phyloP scores from a whole-genome alignment of 2,797 vertebrate species.

The Brachymystax lenok region DNA sequence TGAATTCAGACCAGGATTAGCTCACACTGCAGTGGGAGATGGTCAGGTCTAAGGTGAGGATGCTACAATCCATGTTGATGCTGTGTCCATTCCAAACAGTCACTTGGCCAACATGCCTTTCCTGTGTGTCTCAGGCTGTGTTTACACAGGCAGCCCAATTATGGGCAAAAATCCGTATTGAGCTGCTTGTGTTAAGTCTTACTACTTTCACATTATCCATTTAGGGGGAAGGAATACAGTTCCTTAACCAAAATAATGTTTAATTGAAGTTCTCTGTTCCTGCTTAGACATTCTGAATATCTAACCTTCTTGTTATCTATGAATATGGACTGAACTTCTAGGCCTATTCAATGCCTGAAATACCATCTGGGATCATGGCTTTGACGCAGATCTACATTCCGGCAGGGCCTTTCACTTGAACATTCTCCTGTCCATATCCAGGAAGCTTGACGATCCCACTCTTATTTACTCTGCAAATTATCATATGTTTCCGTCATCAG shows the following conservation, averaged over 20 bases:
- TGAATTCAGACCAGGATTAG: conserved; percentile 29
- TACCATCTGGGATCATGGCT: neutral
- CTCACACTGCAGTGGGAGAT: conserved; percentile 51
- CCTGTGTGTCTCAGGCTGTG: neutral
- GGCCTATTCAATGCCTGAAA: neutral
- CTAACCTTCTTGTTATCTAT: neutral
- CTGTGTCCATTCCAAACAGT: neutral
- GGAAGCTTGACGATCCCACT: neutral
- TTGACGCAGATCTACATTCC: neutral
- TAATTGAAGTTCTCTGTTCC: neutral
- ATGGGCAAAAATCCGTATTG: neutral
- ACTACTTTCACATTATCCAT: neutral
- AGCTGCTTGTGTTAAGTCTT: neutral
- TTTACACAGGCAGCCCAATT: neutral
- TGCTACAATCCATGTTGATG: neutral
- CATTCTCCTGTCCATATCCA: neutral
- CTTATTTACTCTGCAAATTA: neutral
- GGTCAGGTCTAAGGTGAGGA: conserved; percentile 3
- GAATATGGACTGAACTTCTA: neutral
- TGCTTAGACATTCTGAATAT: neutral
- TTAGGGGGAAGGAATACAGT: neutral
- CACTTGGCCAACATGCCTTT: neutral
- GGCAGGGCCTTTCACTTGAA: neutral
- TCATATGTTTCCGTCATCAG: neutral
- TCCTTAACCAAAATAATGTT: neutral